Percentiles rank a stretch among this genome's conserved stretches.
Conservation (phyloP, 2,888 invertebrate species). For the Cylloceria caligata region DNA sequence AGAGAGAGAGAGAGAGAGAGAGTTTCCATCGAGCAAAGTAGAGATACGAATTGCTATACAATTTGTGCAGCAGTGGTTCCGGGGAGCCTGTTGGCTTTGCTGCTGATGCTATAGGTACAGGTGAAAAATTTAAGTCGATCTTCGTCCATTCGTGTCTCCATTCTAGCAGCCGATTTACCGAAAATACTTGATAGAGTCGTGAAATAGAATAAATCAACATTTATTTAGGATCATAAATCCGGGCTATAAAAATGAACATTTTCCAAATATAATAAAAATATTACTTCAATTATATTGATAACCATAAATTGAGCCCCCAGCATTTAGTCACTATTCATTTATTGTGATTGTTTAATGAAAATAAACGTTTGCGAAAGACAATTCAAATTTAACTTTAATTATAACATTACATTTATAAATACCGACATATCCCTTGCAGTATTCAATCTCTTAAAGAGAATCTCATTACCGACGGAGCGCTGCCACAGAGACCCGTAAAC, state of each 20-base stretch:
- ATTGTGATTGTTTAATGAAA: too few relatives aligned
- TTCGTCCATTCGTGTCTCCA: slow-evolving; percentile 41
- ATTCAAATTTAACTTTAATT: neutral
- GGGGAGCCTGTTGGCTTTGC: slow-evolving; percentile 33
- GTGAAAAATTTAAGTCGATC: slow-evolving; percentile 54
- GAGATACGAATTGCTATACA: slow-evolving; percentile 64
- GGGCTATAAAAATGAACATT: neutral
- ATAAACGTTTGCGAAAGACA: too few relatives aligned
- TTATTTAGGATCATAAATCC: neutral
- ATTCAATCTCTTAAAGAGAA: too few relatives aligned
- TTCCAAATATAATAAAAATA: too few relatives aligned
- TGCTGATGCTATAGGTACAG: neutral
- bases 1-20: too few relatives aligned
- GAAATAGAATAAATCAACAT: slow-evolving; percentile 4
- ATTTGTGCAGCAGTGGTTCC: slow-evolving; percentile 50
- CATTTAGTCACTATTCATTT: too few relatives aligned
- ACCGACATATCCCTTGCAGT: neutral
- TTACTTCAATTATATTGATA: too few relatives aligned
- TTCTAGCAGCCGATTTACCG: slow-evolving; percentile 30
- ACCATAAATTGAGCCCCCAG: too few relatives aligned
- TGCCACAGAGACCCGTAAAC: too few relatives aligned
- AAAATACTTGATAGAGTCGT: slow-evolving; percentile 25
- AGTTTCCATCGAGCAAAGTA: slow-evolving; percentile 63
- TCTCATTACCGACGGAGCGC: too few relatives aligned
- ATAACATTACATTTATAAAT: neutral